These are phyloP conservation scores for Lycaon pictus DNA, from an alignment of 2,113 vertebrate genomes.

Conservation along the genomic window DNA sequence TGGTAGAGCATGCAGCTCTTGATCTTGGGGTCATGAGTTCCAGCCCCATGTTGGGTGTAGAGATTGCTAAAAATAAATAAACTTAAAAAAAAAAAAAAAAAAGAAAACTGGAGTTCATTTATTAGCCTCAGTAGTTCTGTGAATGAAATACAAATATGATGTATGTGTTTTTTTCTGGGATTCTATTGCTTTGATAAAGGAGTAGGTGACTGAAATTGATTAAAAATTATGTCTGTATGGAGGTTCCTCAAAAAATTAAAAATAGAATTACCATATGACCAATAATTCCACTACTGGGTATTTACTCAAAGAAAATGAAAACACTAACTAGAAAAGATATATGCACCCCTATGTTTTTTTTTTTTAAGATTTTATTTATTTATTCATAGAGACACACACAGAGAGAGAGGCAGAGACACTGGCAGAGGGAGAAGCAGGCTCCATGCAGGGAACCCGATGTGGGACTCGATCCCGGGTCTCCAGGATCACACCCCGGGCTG, in stretches of 20 bases:
- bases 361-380: too few species aligned
- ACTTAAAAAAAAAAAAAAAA: neutral
- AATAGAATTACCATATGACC: neutral
- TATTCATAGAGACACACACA: too few species aligned
- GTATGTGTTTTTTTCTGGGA: neutral
- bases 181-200: conserved; percentile 25
- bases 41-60: neutral
- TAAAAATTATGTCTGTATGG: neutral
- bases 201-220: neutral
- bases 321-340: neutral
- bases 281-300: neutral
- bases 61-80: neutral
- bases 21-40: neutral
- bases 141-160: neutral
- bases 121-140: neutral
- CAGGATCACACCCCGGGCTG: too few species aligned
- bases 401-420: too few species aligned
- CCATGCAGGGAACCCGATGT: too few species aligned
- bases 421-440: too few species aligned
- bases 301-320: neutral
- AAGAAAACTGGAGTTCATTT: conserved; percentile 12
- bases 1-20: neutral
- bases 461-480: too few species aligned
- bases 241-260: neutral
- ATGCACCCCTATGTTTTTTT: neutral